Conservation (phyloP, 1,140 invertebrate species). For the Bombyx mori region DNA sequence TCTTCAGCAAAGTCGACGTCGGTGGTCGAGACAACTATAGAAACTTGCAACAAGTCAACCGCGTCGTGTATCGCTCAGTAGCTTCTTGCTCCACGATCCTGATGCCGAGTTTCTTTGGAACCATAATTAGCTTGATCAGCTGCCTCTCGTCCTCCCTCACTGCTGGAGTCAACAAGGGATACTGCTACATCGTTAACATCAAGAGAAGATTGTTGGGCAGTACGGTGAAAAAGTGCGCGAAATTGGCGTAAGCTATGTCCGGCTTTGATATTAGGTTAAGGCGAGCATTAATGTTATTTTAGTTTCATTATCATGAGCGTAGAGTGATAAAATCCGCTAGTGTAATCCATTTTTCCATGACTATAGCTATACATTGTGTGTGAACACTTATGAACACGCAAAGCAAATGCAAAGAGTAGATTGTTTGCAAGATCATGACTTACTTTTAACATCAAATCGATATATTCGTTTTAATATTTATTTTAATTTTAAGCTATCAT, state of each 20-base stretch:
- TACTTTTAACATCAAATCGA: too few relatives aligned
- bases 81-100: slow-evolving; percentile 26
- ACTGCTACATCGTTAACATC: slow-evolving; percentile 32
- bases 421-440: too few relatives aligned
- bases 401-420: too few relatives aligned
- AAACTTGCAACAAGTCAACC: slow-evolving; percentile 36
- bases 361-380: too few relatives aligned
- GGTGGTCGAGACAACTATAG: slow-evolving; percentile 49
- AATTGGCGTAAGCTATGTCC: neutral
- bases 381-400: too few relatives aligned
- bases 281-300: too few relatives aligned
- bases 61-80: slow-evolving; percentile 40
- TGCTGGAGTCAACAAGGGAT: slow-evolving; percentile 19
- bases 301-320: too few relatives aligned
- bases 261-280: too few relatives aligned
- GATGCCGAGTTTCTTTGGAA: slow-evolving; percentile 24
- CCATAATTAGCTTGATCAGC: slow-evolving; percentile 25
- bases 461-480: too few relatives aligned
- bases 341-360: too few relatives aligned
- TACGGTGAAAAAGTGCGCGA: slow-evolving; percentile 24
- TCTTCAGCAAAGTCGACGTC: slow-evolving; percentile 39
- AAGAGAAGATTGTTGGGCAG: slow-evolving; percentile 37
- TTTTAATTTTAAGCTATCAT: too few relatives aligned
- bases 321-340: too few relatives aligned
- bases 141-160: slow-evolving; percentile 21